Evolutionary conservation across 2,113 vertebrate species (phyloP).

Genomic region (Lutjanus erythropterus): DNA sequence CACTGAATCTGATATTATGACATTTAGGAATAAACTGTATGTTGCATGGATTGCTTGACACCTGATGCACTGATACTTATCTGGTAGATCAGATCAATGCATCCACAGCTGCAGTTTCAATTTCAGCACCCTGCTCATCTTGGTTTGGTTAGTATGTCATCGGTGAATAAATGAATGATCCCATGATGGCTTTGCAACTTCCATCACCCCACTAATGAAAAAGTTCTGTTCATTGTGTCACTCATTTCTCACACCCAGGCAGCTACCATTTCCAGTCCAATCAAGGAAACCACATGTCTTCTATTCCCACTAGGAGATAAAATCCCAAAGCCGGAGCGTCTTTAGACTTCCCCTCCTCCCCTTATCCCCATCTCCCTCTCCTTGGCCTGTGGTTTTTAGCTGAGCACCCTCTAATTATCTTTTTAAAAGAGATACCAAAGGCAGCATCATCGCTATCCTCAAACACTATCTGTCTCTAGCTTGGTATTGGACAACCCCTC

Average conservation of each 20-base stretch:
- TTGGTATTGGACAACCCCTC: background rate
- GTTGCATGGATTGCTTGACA: background rate
- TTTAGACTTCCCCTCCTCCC: background rate
- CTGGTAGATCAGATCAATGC: background rate
- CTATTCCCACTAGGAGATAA: constrained; percentile 24
- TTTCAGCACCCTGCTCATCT: background rate
- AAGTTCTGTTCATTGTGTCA: constrained; percentile 2
- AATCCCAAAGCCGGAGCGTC: constrained; percentile 22
- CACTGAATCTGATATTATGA: background rate
- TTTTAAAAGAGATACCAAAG: constrained; percentile 65
- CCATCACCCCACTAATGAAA: constrained; percentile 30
- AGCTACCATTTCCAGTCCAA: constrained; percentile 34
- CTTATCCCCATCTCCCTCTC: constrained; percentile 22
- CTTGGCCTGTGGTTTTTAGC: constrained; percentile 45
- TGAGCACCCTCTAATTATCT: constrained; percentile 65
- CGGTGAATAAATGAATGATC: background rate
- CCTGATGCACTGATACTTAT: background rate
- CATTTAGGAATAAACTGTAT: background rate
- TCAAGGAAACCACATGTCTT: constrained; percentile 45
- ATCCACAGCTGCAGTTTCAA: background rate
- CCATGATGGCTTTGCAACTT: background rate
- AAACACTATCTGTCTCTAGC: constrained; percentile 37
- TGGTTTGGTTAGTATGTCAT: background rate
- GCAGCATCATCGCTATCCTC: constrained; percentile 26
- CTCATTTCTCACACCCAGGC: constrained; percentile 45